Base-by-base conservation (phyloP, 2,113 vertebrate species). In the Lampris megalopsis region DNA sequence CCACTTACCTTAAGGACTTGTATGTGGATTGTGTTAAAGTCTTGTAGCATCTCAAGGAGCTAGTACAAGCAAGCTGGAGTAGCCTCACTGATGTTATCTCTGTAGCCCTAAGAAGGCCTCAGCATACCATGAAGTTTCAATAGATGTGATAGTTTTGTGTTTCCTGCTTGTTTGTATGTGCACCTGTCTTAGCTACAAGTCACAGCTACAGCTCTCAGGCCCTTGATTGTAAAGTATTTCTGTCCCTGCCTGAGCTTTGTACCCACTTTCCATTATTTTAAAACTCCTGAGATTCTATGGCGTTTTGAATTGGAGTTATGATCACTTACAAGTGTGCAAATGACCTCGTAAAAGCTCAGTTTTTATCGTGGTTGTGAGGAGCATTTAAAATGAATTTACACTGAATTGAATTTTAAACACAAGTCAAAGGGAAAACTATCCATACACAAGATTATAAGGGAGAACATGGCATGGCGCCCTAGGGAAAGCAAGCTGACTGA, bases 1-100 rank as follows among this genome's bases (percentile, higher is more conserved):
- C 88, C 86, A 87, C 86, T 89, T 79, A 89, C 85, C 87, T 85
- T 88, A 86, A 85, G 80, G 86, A 87, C 50, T 7, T 42, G 63
- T 73, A 71, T 68, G 79, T 60, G 80, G 83, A 87, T 80, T 68
- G 72, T 70, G 71, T 83, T 78, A 69, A 41, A 69, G 49, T 68
- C 71, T 66, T 73, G 81, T 74, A 78, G 82, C 60, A 7, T 80
- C 66, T 88, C 70, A 49, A 82, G 54, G 63, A 83, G 82, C 87
- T 86, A 24, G 24, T 24, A 59, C 83, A 84, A 63, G 58, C 24
- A n/a, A 49, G 83, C 74, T 71, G 81, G 68, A 83, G 43, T 40
- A 6, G 24, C 66, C 78, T 68, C 49, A 0, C 5, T 60, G 67
- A 71, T 76, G 6, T 41, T 61, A 63, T 75, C 73, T 54, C 35